Evolutionary conservation across 2,797 vertebrate genomes (phyloP), one percentile per base, ranked within the genome.

Genomic region (Babyrousa celebensis): DNA sequence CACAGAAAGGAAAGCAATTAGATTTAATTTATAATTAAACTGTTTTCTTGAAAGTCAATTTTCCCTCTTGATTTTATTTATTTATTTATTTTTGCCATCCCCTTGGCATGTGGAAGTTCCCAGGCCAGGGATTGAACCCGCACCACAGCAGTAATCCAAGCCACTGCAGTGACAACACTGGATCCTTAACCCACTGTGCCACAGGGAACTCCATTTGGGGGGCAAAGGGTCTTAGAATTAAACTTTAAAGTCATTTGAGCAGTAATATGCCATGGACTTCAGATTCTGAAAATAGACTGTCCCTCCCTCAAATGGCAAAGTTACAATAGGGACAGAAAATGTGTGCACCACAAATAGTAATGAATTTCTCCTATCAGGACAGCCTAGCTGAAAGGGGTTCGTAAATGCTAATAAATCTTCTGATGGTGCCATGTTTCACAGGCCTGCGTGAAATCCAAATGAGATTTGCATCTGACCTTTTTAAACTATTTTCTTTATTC

Each of bases 401-500:
- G 29, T 60, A 92, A 87, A 72, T 52, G 25, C 71, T 68, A 71
- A n/a, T 65, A 87, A 67, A 58, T 80, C 16, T 77, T 83, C 65
- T 89, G 9, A 62, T 87, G 91, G 72, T 70, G 62, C 90, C 60
- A 29, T 36, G 43, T 83, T 52, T 93, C 40, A 29, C n/a, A 68
- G 20, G 83, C 29, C 79, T 65, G 65, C 89, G 78, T 68, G 94
- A 94, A 95, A 93, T 70, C 21, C 58, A 91, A 94, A 75, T 78
- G 52, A 56, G 43, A 65, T 70, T 94, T 80, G 75, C 20, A 58
- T 60, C 21, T 70, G 56, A 58, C 25, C 9, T 71, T 29, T 21
- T 91, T 86, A 93, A 92, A 20, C 21, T 78, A 67, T 83, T 75
- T 90, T 65, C 78, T 93, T 70, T 79, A 74, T 88, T 82, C 16